Evolutionary conservation across 2,888 invertebrate species (phyloP).

Genomic region (Ametastegia equiseti): DNA sequence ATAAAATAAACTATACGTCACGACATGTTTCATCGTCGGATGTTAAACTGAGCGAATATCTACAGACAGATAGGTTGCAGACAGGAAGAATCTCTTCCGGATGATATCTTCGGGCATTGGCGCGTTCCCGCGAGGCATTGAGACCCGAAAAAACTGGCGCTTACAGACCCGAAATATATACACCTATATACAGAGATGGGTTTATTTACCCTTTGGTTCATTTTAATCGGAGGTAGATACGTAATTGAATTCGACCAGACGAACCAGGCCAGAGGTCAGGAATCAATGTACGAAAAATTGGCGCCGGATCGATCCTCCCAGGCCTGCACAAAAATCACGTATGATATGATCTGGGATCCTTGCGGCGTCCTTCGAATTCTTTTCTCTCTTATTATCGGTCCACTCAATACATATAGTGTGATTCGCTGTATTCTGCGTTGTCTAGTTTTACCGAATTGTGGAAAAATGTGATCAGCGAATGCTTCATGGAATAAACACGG

Average conservation of each 20-base stretch:
- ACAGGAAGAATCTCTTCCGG: slow-evolving; percentile 19
- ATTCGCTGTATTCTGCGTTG: no score
- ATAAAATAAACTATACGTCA: not conserved
- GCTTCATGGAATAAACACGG: not conserved
- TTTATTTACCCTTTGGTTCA: slow-evolving; percentile 6
- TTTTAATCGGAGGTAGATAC: slow-evolving; percentile 7
- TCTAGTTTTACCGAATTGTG: no score
- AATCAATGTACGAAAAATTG: slow-evolving; percentile 33
- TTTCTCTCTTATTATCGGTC: not conserved
- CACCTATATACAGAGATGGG: not conserved
- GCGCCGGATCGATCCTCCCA: slow-evolving; percentile 23
- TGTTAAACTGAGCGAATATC: not conserved
- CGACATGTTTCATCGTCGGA: not conserved
- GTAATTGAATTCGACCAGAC: slow-evolving; percentile 41
- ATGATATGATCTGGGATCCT: slow-evolving; percentile 10
- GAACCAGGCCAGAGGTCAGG: slow-evolving; percentile 27
- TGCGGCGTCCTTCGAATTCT: not conserved
- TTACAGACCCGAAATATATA: slow-evolving; percentile 4
- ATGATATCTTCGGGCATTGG: no score
- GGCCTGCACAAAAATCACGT: slow-evolving; percentile 1
- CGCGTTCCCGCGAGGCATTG: not conserved
- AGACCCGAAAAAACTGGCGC: not conserved
- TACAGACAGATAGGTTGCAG: not conserved
- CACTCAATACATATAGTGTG: no score
- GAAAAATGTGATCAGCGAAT: not conserved